Conservation (phyloP, 2,113 vertebrate genomes). For the Limnothrissa miodon region DNA sequence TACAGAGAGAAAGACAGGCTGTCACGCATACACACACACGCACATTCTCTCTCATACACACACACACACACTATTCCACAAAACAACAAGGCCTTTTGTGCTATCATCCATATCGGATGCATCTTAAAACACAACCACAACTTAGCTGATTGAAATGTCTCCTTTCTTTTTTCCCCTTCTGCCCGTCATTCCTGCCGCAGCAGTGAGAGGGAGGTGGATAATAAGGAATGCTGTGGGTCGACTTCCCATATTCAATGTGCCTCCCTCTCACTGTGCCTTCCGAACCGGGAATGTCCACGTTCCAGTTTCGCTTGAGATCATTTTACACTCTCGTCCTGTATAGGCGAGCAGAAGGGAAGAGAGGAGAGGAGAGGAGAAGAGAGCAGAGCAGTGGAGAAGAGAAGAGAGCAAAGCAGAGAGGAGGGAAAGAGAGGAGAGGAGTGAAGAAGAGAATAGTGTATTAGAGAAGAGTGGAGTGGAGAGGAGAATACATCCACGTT, state of each 20-base stretch:
- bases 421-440: too few species aligned
- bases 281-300: constrained; percentile 52
- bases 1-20: too few species aligned
- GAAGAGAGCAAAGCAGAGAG: too few species aligned
- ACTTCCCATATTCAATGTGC: constrained; percentile 49
- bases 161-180: constrained; percentile 28
- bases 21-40: background rate
- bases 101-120: constrained; percentile 53
- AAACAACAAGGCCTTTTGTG: constrained; percentile 48
- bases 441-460: too few species aligned
- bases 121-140: constrained; percentile 60
- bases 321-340: constrained; percentile 43
- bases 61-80: background rate
- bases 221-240: constrained; percentile 57
- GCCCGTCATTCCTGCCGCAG: constrained; percentile 55
- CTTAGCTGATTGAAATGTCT: constrained; percentile 58
- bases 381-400: background rate
- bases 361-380: constrained; percentile 10
- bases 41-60: background rate
- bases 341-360: constrained; percentile 34
- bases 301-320: constrained; percentile 46
- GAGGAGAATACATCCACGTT: background rate
- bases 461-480: too few species aligned
- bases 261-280: constrained; percentile 48
- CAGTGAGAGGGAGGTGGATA: constrained; percentile 12